Conservation (phyloP, 2,888 invertebrate genomes). For the Tachina lurida region DNA sequence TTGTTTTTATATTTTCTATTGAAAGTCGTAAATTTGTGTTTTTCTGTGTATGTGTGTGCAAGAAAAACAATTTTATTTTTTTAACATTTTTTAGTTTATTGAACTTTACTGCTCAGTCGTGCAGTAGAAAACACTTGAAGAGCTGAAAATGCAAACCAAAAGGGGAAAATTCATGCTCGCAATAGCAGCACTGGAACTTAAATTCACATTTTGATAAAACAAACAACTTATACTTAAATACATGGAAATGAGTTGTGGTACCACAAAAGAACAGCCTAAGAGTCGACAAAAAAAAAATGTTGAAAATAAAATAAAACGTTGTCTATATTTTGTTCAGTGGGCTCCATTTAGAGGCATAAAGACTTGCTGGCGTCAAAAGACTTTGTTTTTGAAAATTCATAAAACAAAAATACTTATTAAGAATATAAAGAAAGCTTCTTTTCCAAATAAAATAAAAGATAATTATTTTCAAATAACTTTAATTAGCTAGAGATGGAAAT, state of each 20-base stretch:
- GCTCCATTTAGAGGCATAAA: slow-evolving; percentile 54
- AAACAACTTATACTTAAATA: slow-evolving; percentile 16
- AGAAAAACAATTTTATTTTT: slow-evolving; percentile 37
- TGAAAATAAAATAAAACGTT: background rate
- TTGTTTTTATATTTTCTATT: background rate
- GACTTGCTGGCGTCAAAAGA: slow-evolving; percentile 53
- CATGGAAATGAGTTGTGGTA: slow-evolving; percentile 28
- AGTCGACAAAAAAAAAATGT: slow-evolving; percentile 46
- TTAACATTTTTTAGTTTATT: slow-evolving; percentile 29
- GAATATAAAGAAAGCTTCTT: background rate
- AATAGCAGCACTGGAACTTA: background rate
- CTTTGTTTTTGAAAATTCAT: background rate
- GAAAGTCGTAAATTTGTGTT: slow-evolving; percentile 46
- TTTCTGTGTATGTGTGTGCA: slow-evolving; percentile 13
- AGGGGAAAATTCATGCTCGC: background rate
- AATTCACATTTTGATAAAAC: slow-evolving; percentile 22
- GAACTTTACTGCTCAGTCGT: slow-evolving; percentile 29
- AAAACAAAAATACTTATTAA: slow-evolving; percentile 10
- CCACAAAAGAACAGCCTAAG: slow-evolving; percentile 63
- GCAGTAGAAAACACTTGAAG: slow-evolving; percentile 32
- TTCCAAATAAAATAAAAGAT: slow-evolving; percentile 9
- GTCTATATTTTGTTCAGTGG: slow-evolving; percentile 37
- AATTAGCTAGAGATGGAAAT: background rate
- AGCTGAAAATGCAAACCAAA: slow-evolving; percentile 23
- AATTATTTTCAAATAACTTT: slow-evolving; percentile 4